Percentiles rank a stretch among this genome's conserved stretches.
Conservation (phyloP, 2,113 vertebrate genomes). For the Danionella cerebrum region DNA sequence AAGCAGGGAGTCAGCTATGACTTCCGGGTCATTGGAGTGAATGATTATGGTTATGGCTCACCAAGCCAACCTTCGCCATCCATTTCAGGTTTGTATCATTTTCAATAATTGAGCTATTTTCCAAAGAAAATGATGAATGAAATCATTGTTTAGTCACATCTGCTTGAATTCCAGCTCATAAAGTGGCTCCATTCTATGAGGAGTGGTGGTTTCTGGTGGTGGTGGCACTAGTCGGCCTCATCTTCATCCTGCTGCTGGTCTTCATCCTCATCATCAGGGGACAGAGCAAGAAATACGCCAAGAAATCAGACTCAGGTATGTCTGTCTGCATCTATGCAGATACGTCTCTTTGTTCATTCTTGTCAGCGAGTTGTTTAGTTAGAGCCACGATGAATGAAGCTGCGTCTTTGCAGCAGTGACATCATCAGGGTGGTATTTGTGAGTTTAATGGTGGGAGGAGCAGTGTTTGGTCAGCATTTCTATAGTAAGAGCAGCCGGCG, state of each 20-base stretch:
- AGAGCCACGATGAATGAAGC: not conserved
- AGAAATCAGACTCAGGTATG: conserved; percentile 86
- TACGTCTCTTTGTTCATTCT: not conserved
- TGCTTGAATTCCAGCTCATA: conserved; percentile 76
- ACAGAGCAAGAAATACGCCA: conserved; percentile 94
- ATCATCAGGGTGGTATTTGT: not conserved
- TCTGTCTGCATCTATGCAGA: not conserved
- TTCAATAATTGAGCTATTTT: not conserved
- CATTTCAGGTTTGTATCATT: conserved; percentile 74
- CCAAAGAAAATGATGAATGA: no score
- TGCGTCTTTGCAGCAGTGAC: not conserved
- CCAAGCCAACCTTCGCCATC: conserved; percentile 89
- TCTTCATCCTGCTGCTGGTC: conserved; percentile 91
- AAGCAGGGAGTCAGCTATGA: conserved; percentile 93
- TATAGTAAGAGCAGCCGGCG: not conserved
- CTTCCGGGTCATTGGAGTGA: conserved; percentile 91
- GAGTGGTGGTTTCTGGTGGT: conserved; percentile 98
- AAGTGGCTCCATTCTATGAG: conserved; percentile 88
- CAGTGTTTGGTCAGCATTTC: not conserved
- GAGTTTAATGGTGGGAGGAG: no score
- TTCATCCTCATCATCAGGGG: conserved; percentile 93
- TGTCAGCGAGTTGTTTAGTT: not conserved
- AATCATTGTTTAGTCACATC: no score
- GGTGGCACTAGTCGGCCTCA: conserved; percentile 87
- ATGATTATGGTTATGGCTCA: conserved; percentile 89